Percentiles rank a stretch among this genome's conserved stretches.
Conservation (phyloP, 2,888 invertebrate species). For the Hirudinaria manillensis region DNA sequence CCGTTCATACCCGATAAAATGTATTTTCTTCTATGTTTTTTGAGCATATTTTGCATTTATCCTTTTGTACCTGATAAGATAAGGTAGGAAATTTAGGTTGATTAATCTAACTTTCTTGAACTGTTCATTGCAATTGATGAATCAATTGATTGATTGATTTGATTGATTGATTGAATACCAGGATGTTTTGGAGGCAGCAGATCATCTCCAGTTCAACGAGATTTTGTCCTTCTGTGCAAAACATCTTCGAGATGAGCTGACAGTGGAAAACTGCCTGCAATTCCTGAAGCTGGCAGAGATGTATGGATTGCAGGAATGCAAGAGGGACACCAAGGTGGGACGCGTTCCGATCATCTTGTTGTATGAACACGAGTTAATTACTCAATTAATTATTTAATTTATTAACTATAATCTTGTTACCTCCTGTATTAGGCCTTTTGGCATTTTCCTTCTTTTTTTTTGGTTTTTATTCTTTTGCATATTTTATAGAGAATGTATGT, state of each 20-base stretch:
- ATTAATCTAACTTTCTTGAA: too few relatives aligned
- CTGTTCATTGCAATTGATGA: too few relatives aligned
- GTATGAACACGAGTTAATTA: too few relatives aligned
- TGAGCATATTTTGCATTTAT: too few relatives aligned
- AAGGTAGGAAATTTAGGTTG: too few relatives aligned
- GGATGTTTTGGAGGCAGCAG: conserved; percentile 41
- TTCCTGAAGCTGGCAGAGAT: conserved; percentile 41
- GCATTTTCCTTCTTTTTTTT: neutral
- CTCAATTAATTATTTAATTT: neutral
- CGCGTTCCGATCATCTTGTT: too few relatives aligned
- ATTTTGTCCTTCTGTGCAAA: conserved; percentile 39
- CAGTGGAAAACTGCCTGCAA: conserved; percentile 41
- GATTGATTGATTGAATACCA: conserved; percentile 13
- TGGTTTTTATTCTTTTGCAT: too few relatives aligned
- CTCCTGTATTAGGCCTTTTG: neutral
- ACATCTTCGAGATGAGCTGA: conserved; percentile 40
- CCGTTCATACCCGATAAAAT: too few relatives aligned
- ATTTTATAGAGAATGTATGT: too few relatives aligned
- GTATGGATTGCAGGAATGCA: conserved; percentile 38
- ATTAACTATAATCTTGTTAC: neutral
- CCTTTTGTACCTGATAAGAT: too few relatives aligned
- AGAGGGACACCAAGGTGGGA: conserved; percentile 39
- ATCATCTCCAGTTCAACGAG: conserved; percentile 41
- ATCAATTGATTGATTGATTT: too few relatives aligned
- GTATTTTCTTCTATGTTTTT: too few relatives aligned